A percentile compares a stretch with the other conserved stretches of the same genome.
Conservation (phyloP, 2,888 invertebrate genomes). For the Cremastobaeus sp. region DNA sequence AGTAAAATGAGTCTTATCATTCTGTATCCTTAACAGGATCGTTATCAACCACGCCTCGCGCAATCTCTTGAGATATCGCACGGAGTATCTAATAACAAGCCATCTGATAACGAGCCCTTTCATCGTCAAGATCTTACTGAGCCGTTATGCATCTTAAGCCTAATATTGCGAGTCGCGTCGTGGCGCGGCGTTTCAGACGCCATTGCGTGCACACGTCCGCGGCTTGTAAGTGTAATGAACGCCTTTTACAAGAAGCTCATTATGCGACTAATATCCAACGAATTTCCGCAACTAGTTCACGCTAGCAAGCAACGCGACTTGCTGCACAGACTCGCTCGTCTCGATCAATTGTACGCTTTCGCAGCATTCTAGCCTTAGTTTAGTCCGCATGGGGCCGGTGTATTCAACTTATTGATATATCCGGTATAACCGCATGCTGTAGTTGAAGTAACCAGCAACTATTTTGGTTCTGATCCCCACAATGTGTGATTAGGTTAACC, state of each 20-base stretch:
- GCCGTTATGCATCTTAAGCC: slow-evolving; percentile 47
- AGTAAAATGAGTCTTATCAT: slow-evolving; percentile 58
- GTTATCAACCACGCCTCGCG: slow-evolving; percentile 52
- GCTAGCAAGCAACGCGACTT: no score
- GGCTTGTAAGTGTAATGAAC: slow-evolving; percentile 38
- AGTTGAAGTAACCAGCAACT: slow-evolving; percentile 53
- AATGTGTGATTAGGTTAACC: slow-evolving; percentile 49
- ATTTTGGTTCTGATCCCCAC: slow-evolving; percentile 46
- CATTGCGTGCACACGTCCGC: slow-evolving; percentile 26
- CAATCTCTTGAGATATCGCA: slow-evolving; percentile 56
- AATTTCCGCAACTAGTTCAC: slow-evolving; percentile 16
- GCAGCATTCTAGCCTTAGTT: no score
- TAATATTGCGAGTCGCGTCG: slow-evolving; percentile 41
- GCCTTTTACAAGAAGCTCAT: slow-evolving; percentile 43
- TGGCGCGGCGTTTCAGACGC: slow-evolving; percentile 1
- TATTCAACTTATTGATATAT: slow-evolving; percentile 45
- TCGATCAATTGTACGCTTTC: slow-evolving; percentile 18
- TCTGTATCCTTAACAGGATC: slow-evolving; percentile 59
- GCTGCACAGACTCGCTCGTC: slow-evolving; percentile 18
- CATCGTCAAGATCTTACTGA: slow-evolving; percentile 49
- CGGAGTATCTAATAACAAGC: slow-evolving; percentile 55
- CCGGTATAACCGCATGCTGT: slow-evolving; percentile 45
- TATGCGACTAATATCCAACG: slow-evolving; percentile 27
- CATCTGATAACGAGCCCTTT: slow-evolving; percentile 56
- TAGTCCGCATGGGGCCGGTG: no score